phyloP scores from a whole-genome alignment of 2,113 vertebrate genomes.

The Picathartes gymnocephalus region DNA sequence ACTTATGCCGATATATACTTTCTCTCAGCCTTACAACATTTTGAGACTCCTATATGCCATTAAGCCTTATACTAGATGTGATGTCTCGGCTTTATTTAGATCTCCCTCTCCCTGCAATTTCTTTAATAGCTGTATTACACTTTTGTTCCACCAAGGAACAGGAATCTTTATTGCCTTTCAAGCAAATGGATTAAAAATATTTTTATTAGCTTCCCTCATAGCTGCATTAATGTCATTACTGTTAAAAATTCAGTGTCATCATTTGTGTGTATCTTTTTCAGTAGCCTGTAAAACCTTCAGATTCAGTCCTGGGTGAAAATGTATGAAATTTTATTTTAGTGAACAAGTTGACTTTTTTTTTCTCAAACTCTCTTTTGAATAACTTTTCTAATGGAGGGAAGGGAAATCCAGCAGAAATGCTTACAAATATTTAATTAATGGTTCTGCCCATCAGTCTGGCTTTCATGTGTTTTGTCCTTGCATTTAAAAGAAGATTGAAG shows the following conservation, averaged over 20 bases:
- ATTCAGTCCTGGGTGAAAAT: background rate
- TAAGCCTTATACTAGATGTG: slow-evolving; percentile 1
- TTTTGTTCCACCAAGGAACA: slow-evolving; percentile 12
- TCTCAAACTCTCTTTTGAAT: background rate
- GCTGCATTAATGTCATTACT: background rate
- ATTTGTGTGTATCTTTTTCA: background rate
- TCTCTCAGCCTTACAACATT: background rate
- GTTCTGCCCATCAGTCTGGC: background rate
- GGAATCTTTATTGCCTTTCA: slow-evolving; percentile 15
- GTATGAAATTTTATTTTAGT: background rate
- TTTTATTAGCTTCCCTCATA: slow-evolving; percentile 14
- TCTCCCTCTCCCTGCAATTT: background rate
- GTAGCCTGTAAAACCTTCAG: background rate
- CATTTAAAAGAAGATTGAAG: background rate
- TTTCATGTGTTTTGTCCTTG: background rate
- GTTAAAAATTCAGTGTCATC: background rate
- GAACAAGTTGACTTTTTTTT: background rate
- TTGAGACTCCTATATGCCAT: background rate
- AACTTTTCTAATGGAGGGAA: background rate
- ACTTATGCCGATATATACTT: background rate
- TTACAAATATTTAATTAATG: background rate
- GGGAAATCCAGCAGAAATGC: background rate
- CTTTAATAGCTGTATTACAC: background rate
- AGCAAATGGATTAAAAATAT: slow-evolving; percentile 11
- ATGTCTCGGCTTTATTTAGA: background rate